phyloP scores from a whole-genome alignment of 2,113 vertebrate genomes.

The Bagarius yarrelli region DNA sequence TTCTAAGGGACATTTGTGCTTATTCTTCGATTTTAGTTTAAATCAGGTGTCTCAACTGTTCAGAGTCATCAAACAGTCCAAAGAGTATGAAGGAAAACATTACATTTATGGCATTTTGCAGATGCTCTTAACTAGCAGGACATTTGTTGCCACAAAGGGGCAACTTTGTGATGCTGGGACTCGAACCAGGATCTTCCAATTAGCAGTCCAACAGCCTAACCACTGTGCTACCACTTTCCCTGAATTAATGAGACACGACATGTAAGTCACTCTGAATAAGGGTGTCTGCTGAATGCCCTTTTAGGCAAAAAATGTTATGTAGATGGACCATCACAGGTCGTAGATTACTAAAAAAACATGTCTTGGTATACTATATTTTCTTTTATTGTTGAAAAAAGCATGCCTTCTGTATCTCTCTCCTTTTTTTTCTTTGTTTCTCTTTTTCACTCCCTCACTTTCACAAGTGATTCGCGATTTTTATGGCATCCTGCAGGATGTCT shows the following conservation, averaged over 20 bases:
- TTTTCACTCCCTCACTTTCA: background rate
- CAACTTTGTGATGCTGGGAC: too few relatives aligned
- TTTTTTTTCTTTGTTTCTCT: background rate
- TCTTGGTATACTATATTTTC: background rate
- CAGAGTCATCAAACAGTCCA: conserved; percentile 2
- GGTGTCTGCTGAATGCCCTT: too few relatives aligned
- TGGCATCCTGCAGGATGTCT: conserved; percentile 57
- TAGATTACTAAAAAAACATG: too few relatives aligned
- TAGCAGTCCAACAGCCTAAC: too few relatives aligned
- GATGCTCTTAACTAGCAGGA: too few relatives aligned
- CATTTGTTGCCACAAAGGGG: too few relatives aligned
- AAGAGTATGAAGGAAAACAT: background rate
- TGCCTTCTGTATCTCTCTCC: conserved; percentile 16
- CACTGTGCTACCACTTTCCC: too few relatives aligned
- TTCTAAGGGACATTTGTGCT: background rate
- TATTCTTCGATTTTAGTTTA: background rate
- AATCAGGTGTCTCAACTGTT: conserved; percentile 3
- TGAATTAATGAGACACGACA: too few relatives aligned
- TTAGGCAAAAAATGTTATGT: too few relatives aligned
- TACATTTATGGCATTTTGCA: background rate
- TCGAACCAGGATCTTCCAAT: too few relatives aligned
- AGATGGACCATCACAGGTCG: background rate
- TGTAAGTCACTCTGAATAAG: too few relatives aligned
- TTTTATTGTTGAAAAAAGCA: conserved; percentile 19
- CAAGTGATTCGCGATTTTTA: conserved; percentile 46